Evolutionary conservation across 2,888 invertebrate genomes (phyloP).

Genomic region (Ophion costatus): DNA sequence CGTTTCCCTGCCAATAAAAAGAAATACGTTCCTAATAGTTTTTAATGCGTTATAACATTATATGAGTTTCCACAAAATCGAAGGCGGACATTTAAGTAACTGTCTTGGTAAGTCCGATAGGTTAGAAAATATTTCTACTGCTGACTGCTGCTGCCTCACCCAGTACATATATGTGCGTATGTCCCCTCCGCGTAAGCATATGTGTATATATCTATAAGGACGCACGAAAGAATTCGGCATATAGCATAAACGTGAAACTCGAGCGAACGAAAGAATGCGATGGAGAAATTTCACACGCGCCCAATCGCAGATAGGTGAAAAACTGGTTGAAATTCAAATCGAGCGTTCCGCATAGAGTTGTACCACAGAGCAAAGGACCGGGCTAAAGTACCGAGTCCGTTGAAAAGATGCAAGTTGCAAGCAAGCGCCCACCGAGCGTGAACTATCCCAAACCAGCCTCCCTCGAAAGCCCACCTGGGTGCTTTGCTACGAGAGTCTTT

Average conservation of each 20-base stretch:
- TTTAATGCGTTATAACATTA: too few species aligned
- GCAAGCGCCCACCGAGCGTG: constrained; percentile 16
- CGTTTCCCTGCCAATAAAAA: too few species aligned
- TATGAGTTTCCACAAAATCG: too few species aligned
- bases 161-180: too few species aligned
- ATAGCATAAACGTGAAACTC: constrained; percentile 38
- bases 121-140: too few species aligned
- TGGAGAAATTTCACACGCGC: constrained; percentile 12
- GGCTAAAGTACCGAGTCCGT: constrained; percentile 13
- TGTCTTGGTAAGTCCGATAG: too few species aligned
- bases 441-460: constrained; percentile 25
- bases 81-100: too few species aligned
- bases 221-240: background rate
- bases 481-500: constrained; percentile 34
- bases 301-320: background rate
- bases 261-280: constrained; percentile 51
- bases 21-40: too few species aligned
- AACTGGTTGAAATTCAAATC: constrained; percentile 60
- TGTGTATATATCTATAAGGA: background rate
- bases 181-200: too few species aligned
- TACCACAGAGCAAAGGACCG: constrained; percentile 41
- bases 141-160: too few species aligned
- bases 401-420: constrained; percentile 37
- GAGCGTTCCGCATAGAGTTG: constrained; percentile 55
- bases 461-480: constrained; percentile 6